Percentiles rank a stretch among this genome's conserved stretches.
Evolutionary conservation across 2,113 vertebrate species (phyloP).

Genomic region (Elachura formosa): DNA sequence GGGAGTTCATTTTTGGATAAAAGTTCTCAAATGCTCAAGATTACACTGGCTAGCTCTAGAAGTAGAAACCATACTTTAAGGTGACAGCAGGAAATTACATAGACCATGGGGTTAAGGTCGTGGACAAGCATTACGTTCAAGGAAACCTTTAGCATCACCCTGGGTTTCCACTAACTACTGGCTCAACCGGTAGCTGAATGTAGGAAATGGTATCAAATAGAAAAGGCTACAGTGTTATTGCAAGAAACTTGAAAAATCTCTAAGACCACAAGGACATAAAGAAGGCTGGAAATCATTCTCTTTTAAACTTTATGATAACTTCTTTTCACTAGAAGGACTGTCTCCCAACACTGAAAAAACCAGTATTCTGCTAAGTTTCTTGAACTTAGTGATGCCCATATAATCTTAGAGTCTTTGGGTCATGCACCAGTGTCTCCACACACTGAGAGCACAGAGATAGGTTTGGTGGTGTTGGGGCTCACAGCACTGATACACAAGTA

Average conservation of each 20-base stretch:
- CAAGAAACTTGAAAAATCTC: background rate
- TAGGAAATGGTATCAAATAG: background rate
- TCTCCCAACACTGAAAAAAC: background rate
- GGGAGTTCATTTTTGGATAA: background rate
- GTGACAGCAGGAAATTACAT: background rate
- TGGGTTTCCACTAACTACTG: background rate
- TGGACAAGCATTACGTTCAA: background rate
- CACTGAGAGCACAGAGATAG: constrained; percentile 26
- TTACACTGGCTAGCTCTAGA: background rate
- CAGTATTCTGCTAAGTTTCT: background rate
- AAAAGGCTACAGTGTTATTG: background rate
- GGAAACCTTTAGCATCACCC: background rate
- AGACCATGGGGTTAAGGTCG: background rate
- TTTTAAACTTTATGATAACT: background rate
- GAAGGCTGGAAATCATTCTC: background rate
- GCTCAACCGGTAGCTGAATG: background rate
- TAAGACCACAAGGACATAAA: background rate
- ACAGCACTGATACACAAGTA: constrained; percentile 54
- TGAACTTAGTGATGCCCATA: constrained; percentile 58
- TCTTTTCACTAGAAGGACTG: background rate
- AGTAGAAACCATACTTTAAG: background rate
- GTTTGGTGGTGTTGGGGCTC: constrained; percentile 61
- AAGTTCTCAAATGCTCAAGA: background rate
- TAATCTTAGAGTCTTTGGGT: constrained; percentile 59
- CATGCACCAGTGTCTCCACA: constrained; percentile 62